Percentiles rank a stretch among this genome's conserved stretches.
These are phyloP conservation scores for Tokudaia muenninki DNA, from an alignment of 2,797 vertebrate genomes.

Conservation along the genomic window DNA sequence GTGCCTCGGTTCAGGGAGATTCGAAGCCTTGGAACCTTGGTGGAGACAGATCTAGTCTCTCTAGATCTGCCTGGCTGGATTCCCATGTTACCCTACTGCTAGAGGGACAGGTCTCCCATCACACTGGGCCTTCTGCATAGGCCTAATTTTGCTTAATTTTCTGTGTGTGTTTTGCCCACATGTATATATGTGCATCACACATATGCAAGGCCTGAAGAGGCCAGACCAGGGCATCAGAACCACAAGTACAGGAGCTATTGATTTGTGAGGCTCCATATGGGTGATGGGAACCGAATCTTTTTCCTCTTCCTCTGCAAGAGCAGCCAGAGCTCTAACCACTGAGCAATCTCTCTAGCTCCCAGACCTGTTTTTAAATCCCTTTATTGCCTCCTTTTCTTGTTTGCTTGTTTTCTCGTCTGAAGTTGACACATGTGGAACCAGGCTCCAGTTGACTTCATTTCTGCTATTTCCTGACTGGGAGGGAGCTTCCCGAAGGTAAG, in stretches of 20 bases:
- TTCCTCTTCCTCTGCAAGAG: background rate
- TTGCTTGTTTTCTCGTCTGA: slow-evolving; percentile 3
- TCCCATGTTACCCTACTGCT: background rate
- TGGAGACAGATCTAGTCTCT: background rate
- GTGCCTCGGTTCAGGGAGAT: background rate
- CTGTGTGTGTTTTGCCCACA: background rate
- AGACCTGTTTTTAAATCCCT: background rate
- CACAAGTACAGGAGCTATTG: background rate
- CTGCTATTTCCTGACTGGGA: slow-evolving; percentile 1
- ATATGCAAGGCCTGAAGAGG: background rate
- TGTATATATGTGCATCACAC: background rate
- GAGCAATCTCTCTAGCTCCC: background rate
- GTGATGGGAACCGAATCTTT: background rate
- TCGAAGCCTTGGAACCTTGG: background rate
- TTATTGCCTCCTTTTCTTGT: background rate
- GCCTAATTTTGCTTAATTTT: background rate
- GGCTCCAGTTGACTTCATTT: slow-evolving; percentile 23
- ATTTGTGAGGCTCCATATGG: background rate
- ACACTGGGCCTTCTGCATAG: background rate
- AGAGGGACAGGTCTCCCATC: background rate
- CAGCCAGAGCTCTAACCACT: background rate
- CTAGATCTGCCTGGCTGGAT: background rate
- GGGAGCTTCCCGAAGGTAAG: background rate
- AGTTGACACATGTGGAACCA: background rate
- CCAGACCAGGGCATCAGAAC: background rate